phyloP scores from a whole-genome alignment of 1,140 invertebrate genomes.

The Plutomurus gul region DNA sequence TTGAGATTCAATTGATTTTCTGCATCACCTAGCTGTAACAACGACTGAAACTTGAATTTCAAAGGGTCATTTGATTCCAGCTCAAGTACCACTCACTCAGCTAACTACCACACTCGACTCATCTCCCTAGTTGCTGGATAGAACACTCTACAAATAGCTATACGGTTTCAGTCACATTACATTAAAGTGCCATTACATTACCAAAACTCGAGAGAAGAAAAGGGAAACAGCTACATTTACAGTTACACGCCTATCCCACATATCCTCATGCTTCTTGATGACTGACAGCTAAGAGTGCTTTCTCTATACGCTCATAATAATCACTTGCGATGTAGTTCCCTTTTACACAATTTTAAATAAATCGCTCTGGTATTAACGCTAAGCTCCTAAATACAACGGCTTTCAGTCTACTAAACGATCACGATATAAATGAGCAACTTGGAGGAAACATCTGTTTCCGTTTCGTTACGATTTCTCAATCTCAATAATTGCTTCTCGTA shows the following conservation, averaged over 20 bases:
- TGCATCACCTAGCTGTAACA: background rate
- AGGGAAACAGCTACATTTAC: slow-evolving; percentile 6
- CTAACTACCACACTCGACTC: slow-evolving; percentile 7
- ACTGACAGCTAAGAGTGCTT: slow-evolving; percentile 12
- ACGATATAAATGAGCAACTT: background rate
- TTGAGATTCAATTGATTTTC: slow-evolving; percentile 25
- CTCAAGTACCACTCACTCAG: slow-evolving; percentile 3
- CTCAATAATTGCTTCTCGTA: slow-evolving; percentile 6
- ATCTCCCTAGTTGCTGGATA: background rate
- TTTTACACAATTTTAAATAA: slow-evolving; percentile 8
- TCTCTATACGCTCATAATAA: background rate
- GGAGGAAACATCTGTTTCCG: slow-evolving; percentile 43
- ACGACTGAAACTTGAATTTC: background rate
- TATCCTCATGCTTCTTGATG: slow-evolving; percentile 8
- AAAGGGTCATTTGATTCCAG: slow-evolving; percentile 4
- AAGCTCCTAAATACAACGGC: no score
- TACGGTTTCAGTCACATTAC: background rate
- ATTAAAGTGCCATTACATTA: background rate
- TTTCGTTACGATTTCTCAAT: slow-evolving; percentile 40
- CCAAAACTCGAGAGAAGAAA: background rate
- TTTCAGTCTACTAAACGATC: background rate
- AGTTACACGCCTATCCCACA: background rate
- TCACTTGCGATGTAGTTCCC: background rate
- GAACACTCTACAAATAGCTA: background rate
- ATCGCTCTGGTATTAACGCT: no score